Percentiles rank a stretch among this genome's conserved stretches.
Conservation (phyloP, 2,797 vertebrate species). For the Threskiornis aethiopicus region DNA sequence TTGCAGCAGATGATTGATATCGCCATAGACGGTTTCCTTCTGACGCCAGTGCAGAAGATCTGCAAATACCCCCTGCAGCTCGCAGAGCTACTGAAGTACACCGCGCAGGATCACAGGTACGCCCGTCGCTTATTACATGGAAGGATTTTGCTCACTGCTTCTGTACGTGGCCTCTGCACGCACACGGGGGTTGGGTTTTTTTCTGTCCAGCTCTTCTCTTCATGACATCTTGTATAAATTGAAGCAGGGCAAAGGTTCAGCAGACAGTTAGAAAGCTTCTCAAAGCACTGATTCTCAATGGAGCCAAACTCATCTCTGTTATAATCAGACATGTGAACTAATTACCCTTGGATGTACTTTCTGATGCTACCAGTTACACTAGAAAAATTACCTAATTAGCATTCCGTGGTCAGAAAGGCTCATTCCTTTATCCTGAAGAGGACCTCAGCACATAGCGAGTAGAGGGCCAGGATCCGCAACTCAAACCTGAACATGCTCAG, state of each 20-base stretch:
- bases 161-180: background rate
- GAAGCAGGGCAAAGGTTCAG: background rate
- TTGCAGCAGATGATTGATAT: conserved; percentile 99
- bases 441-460: background rate
- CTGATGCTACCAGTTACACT: background rate
- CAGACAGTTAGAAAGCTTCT: background rate
- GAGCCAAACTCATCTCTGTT: background rate
- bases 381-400: background rate
- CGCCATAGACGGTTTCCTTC: conserved; percentile 95
- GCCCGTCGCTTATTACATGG: accelerated
- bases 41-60: conserved; percentile 99
- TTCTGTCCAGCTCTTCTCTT: background rate
- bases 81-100: conserved; percentile 97
- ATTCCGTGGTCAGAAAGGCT: background rate
- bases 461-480: background rate
- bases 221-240: background rate
- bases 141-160: background rate
- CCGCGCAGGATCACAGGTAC: conserved; percentile 96
- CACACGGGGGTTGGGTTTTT: accelerated
- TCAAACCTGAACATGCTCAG: background rate
- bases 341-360: conserved; percentile 40
- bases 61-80: conserved; percentile 99
- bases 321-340: conserved; percentile 30
- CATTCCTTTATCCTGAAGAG: background rate
- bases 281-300: background rate